A percentile compares a stretch with the other conserved stretches of the same genome.
phyloP scores from a whole-genome alignment of 2,888 invertebrate genomes.

The Phyllotreta cruciferae region DNA sequence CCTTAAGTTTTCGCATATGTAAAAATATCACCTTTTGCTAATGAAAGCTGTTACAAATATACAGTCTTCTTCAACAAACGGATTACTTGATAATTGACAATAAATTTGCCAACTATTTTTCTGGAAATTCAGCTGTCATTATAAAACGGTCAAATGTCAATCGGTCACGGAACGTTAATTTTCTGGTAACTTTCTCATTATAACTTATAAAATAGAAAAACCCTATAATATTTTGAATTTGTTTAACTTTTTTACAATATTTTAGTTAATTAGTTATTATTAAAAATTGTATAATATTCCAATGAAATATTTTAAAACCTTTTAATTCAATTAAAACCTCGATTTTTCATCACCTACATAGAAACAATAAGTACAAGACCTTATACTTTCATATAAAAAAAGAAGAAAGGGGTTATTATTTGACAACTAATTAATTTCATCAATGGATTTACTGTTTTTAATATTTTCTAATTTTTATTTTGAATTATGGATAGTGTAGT shows the following conservation, averaged over 20 bases:
- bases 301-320: neutral
- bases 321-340: too few relatives aligned
- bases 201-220: conserved; percentile 8
- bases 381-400: too few relatives aligned
- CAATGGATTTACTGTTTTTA: too few relatives aligned
- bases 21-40: conserved; percentile 30
- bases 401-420: too few relatives aligned
- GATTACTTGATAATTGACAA: conserved; percentile 52
- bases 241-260: too few relatives aligned
- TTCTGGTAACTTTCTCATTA: conserved; percentile 8
- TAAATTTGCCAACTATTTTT: conserved; percentile 55
- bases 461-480: too few relatives aligned
- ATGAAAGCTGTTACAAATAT: conserved; percentile 26
- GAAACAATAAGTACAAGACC: neutral
- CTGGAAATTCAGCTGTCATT: conserved; percentile 49
- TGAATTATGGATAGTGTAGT: too few relatives aligned
- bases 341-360: neutral
- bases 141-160: conserved; percentile 45
- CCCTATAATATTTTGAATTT: conserved; percentile 2
- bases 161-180: conserved; percentile 29
- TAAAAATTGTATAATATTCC: too few relatives aligned
- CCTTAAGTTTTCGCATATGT: conserved; percentile 42
- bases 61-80: conserved; percentile 31
- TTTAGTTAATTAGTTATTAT: too few relatives aligned
- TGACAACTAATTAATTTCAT: too few relatives aligned